phyloP scores from a whole-genome alignment of 2,888 invertebrate genomes.

The Pollenia labialis region DNA sequence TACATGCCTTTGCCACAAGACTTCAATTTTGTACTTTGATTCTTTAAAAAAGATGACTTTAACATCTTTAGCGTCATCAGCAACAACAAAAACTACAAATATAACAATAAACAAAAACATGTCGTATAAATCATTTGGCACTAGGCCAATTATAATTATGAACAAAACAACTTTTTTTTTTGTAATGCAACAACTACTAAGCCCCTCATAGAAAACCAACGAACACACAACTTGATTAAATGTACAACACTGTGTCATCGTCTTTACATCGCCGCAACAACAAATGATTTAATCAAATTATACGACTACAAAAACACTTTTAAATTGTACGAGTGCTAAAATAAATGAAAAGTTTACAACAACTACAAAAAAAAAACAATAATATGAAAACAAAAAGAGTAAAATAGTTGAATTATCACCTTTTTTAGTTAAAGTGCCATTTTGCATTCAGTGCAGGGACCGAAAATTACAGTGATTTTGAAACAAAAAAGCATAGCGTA shows the following conservation, averaged over 20 bases:
- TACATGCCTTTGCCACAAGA: constrained; percentile 20
- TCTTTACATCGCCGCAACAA: constrained; percentile 32
- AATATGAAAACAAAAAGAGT: neutral
- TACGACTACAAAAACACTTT: constrained; percentile 36
- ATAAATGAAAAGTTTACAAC: neutral
- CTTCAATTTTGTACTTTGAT: constrained; percentile 31
- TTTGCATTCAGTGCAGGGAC: constrained; percentile 33
- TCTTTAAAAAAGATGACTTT: constrained; percentile 18
- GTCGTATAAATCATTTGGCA: constrained; percentile 66
- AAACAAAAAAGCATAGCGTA: too few species aligned
- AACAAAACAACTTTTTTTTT: constrained; percentile 25
- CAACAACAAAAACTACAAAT: neutral
- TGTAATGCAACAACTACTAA: constrained; percentile 34
- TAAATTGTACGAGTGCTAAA: neutral
- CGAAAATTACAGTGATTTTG: too few species aligned
- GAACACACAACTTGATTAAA: constrained; percentile 24
- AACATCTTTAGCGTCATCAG: constrained; percentile 29
- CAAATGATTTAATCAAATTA: constrained; percentile 67
- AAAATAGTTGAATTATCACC: constrained; percentile 65
- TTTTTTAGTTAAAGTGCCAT: constrained; percentile 47
- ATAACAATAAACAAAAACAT: constrained; percentile 4
- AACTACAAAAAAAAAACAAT: neutral
- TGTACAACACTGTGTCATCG: constrained; percentile 45
- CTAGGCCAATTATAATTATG: constrained; percentile 58
- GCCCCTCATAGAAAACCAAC: neutral